These are phyloP conservation scores for Chaetodon auriga DNA, from an alignment of 2,113 vertebrate genomes.

Conservation along the genomic window DNA sequence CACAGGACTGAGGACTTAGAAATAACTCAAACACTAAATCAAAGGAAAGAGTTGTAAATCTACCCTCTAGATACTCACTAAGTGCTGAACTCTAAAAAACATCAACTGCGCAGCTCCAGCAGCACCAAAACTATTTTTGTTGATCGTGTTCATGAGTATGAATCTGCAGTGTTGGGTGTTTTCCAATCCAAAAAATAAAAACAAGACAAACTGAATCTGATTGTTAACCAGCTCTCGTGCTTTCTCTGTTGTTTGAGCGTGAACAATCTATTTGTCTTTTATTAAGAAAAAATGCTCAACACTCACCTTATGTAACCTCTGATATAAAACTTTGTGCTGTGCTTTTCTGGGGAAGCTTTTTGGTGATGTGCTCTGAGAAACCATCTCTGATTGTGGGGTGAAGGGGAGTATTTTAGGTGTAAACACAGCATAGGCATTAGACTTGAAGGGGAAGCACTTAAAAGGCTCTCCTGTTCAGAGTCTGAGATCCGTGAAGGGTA, in stretches of 20 bases:
- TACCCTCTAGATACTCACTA: constrained; percentile 61
- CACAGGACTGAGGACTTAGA: constrained; percentile 31
- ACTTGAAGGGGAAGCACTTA: constrained; percentile 69
- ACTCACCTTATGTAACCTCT: constrained; percentile 28
- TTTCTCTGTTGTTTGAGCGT: not conserved
- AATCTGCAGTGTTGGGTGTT: constrained; percentile 23
- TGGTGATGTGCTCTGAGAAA: constrained; percentile 43
- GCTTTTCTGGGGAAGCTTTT: constrained; percentile 29
- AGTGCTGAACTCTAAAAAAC: constrained; percentile 56
- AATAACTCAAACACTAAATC: constrained; percentile 66
- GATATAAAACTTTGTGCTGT: constrained; percentile 14
- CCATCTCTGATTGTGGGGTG: constrained; percentile 55
- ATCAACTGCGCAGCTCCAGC: constrained; percentile 9
- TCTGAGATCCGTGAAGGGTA: constrained; percentile 72
- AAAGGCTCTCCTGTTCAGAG: constrained; percentile 54
- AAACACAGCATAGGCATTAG: constrained; percentile 59
- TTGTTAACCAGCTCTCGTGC: constrained; percentile 24
- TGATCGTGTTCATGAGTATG: constrained; percentile 22
- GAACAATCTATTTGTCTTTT: constrained; percentile 31
- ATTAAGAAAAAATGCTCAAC: constrained; percentile 1
- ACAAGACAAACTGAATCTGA: not conserved
- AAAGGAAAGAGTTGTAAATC: constrained; percentile 69
- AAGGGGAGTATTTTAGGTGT: constrained; percentile 54
- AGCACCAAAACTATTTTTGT: constrained; percentile 47
- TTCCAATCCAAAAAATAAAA: not conserved